Base-by-base conservation (phyloP, 2,888 invertebrate species). In the Rhamphomyia laevipes region DNA sequence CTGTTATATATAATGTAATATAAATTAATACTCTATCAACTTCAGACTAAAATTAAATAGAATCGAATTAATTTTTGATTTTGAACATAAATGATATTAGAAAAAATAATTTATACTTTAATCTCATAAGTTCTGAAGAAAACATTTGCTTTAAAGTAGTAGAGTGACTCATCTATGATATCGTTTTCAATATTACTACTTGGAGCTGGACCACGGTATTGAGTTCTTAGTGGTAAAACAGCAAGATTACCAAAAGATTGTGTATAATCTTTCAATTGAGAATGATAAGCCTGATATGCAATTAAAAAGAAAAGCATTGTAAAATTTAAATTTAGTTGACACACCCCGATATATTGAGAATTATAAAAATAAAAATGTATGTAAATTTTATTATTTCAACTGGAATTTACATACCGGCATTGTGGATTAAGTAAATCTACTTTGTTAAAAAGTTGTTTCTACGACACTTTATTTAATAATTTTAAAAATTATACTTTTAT, bases 51-150 rank as follows among this genome's bases (percentile, higher is more conserved):
- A 77, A 77, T 4, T 21, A 21, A 21, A 5, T 3, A 21, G 21
- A 54, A 31, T 3, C 13, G 40, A 17, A 43, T 10, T 42, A 40
- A 12, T 12, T 18, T n/a, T 37, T 2, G 4, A 7, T 27, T 27
- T 2, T 27, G 5, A 27, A 27, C 9, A 7, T 27, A 27, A 35
- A 13, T 33, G 33, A 6, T 9, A 30, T 9, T 9, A 9, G 30
- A 30, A 30, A 30, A 30, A 30, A 13, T 33, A 35, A n/a, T 35
- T 35, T n/a, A n/a, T 72, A 91, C 92, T 81, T 96, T 96, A 52
- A 99, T 94, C 76, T 99, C 97, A 71, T 96, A 99, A 33, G 94
- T 96, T 58, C 96, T 82, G 70, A 99, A 99, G 73, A 99, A 99
- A 1, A 99, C 95, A 74, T 99, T 99, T 1, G 99, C 96, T 74